Evolutionary conservation across 2,797 vertebrate species (phyloP), one percentile per base, ranked within the genome.

Genomic region (Dromococcyx pavoninus): DNA sequence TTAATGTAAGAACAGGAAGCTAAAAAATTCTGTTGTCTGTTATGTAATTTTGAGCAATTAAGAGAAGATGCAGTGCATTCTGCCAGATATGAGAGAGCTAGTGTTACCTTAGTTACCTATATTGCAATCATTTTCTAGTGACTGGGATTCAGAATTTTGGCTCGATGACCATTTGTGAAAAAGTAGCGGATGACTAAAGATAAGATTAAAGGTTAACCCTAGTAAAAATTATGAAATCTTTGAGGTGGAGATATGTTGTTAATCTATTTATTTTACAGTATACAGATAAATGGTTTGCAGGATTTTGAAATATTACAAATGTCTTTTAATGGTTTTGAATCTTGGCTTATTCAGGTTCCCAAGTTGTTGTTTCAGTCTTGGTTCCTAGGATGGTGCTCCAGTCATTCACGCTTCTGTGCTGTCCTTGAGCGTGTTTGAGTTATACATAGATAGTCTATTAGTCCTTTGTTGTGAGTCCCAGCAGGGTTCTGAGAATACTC

Each of bases 41-140:
- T 80, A 81, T 19, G 12, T 75, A 72, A 74, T 83, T 81, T 51
- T 64, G 35, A 76, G 48, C 22, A 82, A 67, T 56, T 86, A 76
- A 72, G 64, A 76, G 17, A 72, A 33, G 35, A 32, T 32, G 12
- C 35, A 79, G n/a, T 65, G 19, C 1, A 5, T 77, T 84, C 81
- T 81, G 50, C 83, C 50, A 77, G 73, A 76, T 87, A 48, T 61
- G 33, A 54, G 18, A 91, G 50, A 44, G 8, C 33, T 79, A 23
- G 6, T 86, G 43, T 95, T 92, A 86, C 75, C 81, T 80, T 83
- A 72, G 69, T 95, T 95, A 71, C 54, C 58, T 93, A n/a, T 3
- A 62, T 58, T 79, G 27, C 27, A 46, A 39, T 86, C 87, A 79
- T 46, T 86, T 93, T 61, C 35, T 78, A 46, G 56, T 43, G 30